phyloP scores from a whole-genome alignment of 2,888 invertebrate genomes.

The Sycophila texana region DNA sequence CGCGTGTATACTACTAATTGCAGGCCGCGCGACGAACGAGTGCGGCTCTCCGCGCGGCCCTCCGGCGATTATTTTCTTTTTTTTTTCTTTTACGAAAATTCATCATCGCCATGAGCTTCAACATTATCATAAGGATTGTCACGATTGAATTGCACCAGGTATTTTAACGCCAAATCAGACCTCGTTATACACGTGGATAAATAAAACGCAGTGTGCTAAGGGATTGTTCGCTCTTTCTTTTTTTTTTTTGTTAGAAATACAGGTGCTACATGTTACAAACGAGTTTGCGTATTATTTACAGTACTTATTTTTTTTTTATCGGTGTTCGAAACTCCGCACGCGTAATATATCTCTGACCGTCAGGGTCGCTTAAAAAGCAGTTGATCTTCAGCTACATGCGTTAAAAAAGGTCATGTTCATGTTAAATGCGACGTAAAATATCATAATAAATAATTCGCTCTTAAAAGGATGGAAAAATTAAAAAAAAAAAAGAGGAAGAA shows the following conservation, averaged over 20 bases:
- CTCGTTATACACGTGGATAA: conserved; percentile 17
- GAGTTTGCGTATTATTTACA: conserved; percentile 37
- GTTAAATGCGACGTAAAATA: too few species aligned
- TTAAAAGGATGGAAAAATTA: too few species aligned
- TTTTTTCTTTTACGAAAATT: not conserved
- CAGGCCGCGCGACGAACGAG: not conserved
- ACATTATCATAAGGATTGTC: conserved; percentile 54
- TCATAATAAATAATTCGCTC: too few species aligned
- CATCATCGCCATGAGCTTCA: not conserved
- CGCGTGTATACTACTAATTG: conserved; percentile 1
- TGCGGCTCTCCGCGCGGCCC: not conserved
- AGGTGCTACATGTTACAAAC: too few species aligned
- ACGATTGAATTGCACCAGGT: conserved; percentile 56
- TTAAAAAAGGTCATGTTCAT: too few species aligned
- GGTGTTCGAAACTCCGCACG: too few species aligned
- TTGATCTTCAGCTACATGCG: too few species aligned
- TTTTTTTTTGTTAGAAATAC: not conserved
- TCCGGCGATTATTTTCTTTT: not conserved
- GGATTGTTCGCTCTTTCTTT: not conserved
- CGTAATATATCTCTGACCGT: too few species aligned
- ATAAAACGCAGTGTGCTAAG: conserved; percentile 15
- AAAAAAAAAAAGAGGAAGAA: too few species aligned
- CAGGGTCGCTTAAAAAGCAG: too few species aligned
- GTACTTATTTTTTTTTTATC: too few species aligned
- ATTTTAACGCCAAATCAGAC: conserved; percentile 32